A percentile compares a stretch with the other conserved stretches of the same genome.
Conservation (phyloP, 2,113 vertebrate genomes). For the Cathartes aura region DNA sequence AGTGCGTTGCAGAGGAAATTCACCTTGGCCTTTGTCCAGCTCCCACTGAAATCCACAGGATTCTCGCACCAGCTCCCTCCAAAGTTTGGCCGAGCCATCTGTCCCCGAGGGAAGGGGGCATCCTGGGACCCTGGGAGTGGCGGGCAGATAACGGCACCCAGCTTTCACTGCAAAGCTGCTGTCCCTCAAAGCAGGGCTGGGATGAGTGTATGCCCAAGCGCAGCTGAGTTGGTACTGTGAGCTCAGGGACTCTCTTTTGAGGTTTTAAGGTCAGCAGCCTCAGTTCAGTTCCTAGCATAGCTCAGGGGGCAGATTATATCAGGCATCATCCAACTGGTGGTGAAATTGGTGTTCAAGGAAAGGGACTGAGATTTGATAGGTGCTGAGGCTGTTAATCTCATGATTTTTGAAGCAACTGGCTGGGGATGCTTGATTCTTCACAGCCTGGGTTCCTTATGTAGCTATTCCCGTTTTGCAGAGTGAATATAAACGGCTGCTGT, state of each 20-base stretch:
- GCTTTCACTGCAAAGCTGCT: neutral
- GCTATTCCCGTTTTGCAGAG: neutral
- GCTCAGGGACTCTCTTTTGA: neutral
- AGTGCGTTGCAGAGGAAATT: neutral
- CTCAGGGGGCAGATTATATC: neutral
- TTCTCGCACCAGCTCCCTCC: accelerated
- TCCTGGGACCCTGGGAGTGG: neutral
- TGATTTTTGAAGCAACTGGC: neutral
- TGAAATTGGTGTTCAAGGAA: neutral
- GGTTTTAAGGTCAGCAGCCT: neutral
- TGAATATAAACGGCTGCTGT: neutral
- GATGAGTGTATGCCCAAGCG: accelerated
- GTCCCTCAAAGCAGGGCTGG: neutral
- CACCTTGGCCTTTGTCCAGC: neutral
- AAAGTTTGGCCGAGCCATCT: neutral
- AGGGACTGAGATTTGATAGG: neutral
- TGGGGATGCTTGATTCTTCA: neutral
- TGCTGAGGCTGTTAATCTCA: neutral
- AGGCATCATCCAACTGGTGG: neutral
- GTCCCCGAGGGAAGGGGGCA: neutral
- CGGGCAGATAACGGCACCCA: neutral
- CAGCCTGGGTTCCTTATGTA: neutral
- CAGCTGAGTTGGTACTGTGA: neutral
- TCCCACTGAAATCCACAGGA: neutral
- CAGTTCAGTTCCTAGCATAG: neutral